Evolutionary conservation across 2,888 invertebrate species (phyloP), one percentile per base, ranked within the genome.

Genomic region (Caradrina clavipalpis): DNA sequence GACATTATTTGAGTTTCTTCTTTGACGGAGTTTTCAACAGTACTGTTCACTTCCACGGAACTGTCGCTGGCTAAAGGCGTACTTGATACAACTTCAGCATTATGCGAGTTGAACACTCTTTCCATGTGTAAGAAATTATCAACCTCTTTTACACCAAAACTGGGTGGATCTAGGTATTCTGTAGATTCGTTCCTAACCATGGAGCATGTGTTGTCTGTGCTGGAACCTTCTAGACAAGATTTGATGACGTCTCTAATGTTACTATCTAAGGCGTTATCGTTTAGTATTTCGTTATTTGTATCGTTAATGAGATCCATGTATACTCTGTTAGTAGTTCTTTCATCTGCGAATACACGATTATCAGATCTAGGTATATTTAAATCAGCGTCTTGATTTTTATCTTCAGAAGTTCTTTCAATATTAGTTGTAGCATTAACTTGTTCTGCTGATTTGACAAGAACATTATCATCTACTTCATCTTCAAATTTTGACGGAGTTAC

Each of bases 251-350:
- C 81, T 84, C 79, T 75, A 55, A 80, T 54, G 51, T 80, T 80
- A 82, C 69, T 79, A 80, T 81, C 84, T 75, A 86, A 75, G 65
- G 81, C 81, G 67, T 86, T 86, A 81, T 87, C 83, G 69, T 87
- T 89, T 73, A 89, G 63, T 72, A 87, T 84, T 86, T 90, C 87
- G 83, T 84, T 90, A 86, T 89, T 88, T 69, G 89, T 90, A 86
- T 88, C 79, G 82, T 91, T 90, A 86, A 89, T 92, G 89, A 96
- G 92, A 92, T 95, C 93, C 93, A 95, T 92, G 79, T 93, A 94
- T 45, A 83, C 87, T 83, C 92, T 91, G 84, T 90, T 92, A 86
- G 35, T 86, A 45, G 17, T 5, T 45, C 17, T 45, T 17, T 17
- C 45, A 45, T 78, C 77, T 22, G 61, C 64, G 69, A 83, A 68